phyloP scores from a whole-genome alignment of 2,888 invertebrate species.

The Isotomurus palustris region DNA sequence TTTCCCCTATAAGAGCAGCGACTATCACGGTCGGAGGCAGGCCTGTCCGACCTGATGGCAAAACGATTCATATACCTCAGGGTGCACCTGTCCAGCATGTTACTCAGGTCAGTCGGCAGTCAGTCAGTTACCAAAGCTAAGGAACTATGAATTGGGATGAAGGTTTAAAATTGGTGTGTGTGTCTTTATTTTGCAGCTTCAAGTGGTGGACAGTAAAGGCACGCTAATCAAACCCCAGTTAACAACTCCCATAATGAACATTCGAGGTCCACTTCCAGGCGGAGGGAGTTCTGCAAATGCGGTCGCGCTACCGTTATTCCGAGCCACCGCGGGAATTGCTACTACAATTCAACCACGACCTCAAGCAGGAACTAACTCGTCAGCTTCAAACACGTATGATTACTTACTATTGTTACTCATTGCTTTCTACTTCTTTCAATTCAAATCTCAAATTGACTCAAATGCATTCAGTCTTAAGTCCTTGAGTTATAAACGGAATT shows the following conservation, averaged over 20 bases:
- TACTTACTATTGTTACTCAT: conserved; percentile 6
- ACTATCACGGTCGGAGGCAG: conserved; percentile 40
- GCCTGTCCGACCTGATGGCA: conserved; percentile 36
- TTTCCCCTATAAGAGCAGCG: conserved; percentile 33
- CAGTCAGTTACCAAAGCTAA: too few species aligned
- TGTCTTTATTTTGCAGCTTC: conserved; percentile 27
- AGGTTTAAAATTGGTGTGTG: neutral
- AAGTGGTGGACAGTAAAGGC: conserved; percentile 43
- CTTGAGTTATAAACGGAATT: neutral
- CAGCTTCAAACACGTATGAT: conserved; percentile 37
- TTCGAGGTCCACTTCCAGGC: conserved; percentile 33
- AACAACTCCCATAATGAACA: conserved; percentile 39
- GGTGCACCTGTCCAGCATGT: too few species aligned
- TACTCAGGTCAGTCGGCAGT: conserved; percentile 30
- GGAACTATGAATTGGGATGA: neutral
- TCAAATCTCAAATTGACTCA: too few species aligned
- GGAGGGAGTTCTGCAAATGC: conserved; percentile 28
- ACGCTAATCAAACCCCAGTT: conserved; percentile 42
- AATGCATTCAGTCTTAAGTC: too few species aligned
- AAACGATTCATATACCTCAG: conserved; percentile 45
- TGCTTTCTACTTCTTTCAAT: neutral
- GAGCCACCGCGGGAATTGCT: conserved; percentile 34
- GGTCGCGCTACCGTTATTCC: conserved; percentile 34
- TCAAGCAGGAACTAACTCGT: conserved; percentile 23
- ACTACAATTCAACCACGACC: conserved; percentile 38